Base-by-base conservation (phyloP, 2,113 vertebrate species). In the Electrona antarctica region DNA sequence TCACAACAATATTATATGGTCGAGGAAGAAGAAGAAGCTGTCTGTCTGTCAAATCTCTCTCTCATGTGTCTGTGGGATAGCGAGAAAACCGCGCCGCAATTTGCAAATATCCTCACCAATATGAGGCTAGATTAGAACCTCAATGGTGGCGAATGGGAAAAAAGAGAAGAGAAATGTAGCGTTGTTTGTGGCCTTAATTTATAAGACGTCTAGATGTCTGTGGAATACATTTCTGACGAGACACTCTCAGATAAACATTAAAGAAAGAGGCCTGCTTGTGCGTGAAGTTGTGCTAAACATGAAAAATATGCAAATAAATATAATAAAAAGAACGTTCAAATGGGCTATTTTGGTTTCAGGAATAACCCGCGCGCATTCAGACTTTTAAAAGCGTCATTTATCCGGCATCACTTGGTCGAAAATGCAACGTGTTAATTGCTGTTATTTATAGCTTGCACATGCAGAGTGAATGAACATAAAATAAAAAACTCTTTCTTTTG, bases 31-130 rank as follows among this genome's bases (percentile, higher is more conserved):
- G 33, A 41, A 41, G 33, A 29, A 11, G 57, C 21, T 59, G 57
- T 59, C 51, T 10, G 8, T 8, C 8, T 21, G 21, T 21, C 21
- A 21, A 21, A 21, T 21, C 21, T 21, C 21, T 21, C 21, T 21
- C 21, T 21, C 21, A 21, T 21, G 21, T 21, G 21, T 21, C 7
- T 71, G 66, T 75, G 52, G 28, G 28, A 76, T 60, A 14, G 3
- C 33, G 33, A 41, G 33, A 41, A 21, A 6, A 41, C 33, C 33
- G 5, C 33, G 33, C 33, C 47, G 66, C 69, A 13, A 0, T 8
- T 7, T n/a, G 29, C 67, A 48, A 33, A 71, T 28, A 10, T 41
- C 50, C 59, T 69, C 61, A 48, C 8, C 49, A 50, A 50, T 50
- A 21, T 21, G 21, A 21, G 21, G 21, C 21, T 21, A 21, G 21